These are phyloP conservation scores for Pseudocheirus occidentalis DNA, from an alignment of 2,797 vertebrate genomes.

Conservation along the genomic window DNA sequence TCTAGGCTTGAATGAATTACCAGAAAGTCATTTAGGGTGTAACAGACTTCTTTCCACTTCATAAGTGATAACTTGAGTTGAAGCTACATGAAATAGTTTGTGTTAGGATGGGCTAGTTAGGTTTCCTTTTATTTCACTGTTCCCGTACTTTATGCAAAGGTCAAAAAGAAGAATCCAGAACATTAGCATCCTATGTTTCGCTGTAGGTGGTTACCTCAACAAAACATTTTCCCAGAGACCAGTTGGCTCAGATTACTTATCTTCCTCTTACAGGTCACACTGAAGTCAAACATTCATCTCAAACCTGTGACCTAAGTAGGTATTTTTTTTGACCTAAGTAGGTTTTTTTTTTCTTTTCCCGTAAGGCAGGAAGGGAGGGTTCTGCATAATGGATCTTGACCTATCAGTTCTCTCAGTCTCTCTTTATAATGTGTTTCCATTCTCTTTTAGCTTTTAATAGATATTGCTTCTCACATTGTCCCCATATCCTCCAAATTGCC, in stretches of 20 bases:
- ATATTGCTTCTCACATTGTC: not conserved
- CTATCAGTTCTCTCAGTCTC: conserved; percentile 74
- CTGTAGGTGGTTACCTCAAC: not conserved
- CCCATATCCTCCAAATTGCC: conserved; percentile 40
- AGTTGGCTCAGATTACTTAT: conserved; percentile 53
- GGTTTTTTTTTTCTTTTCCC: conserved; percentile 64
- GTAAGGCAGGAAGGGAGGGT: conserved; percentile 74
- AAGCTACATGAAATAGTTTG: fast-evolving
- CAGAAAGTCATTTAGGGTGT: not conserved
- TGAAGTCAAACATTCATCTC: conserved; percentile 51
- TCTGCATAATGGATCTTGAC: conserved; percentile 60
- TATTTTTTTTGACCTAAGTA: conserved; percentile 53
- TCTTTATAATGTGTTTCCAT: conserved; percentile 79
- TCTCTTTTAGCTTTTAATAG: conserved; percentile 65
- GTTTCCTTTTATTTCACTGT: not conserved
- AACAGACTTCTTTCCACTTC: not conserved
- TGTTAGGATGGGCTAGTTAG: fast-evolving
- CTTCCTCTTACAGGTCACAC: conserved; percentile 53
- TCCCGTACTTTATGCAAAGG: not conserved
- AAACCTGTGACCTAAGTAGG: conserved; percentile 45
- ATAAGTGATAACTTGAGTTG: not conserved
- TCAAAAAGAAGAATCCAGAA: not conserved
- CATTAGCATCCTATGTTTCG: too few relatives aligned
- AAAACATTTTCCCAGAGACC: not conserved
- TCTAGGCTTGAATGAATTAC: not conserved